These are phyloP conservation scores for Pristionchus pacificus DNA, from an alignment of 1,140 invertebrate species.

Conservation along the genomic window DNA sequence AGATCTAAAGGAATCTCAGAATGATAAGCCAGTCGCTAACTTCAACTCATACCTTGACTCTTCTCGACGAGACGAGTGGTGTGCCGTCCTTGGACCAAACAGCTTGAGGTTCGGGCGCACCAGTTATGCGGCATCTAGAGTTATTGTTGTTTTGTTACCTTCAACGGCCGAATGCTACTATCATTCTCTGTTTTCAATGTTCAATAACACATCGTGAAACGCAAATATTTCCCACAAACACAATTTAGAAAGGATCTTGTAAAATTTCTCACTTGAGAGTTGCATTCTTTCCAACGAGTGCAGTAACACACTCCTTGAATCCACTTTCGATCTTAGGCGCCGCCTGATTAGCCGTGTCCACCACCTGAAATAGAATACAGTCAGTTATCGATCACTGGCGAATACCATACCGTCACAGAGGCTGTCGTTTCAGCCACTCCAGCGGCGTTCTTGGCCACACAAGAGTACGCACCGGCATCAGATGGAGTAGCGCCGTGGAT, in stretches of 20 bases:
- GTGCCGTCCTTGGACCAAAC: slow-evolving; percentile 38
- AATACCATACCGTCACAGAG: slow-evolving; percentile 5
- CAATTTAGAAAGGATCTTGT: too few relatives aligned
- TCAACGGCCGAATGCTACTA: too few relatives aligned
- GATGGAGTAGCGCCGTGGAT: slow-evolving; percentile 10
- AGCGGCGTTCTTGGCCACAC: slow-evolving; percentile 24
- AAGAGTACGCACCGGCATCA: slow-evolving; percentile 23
- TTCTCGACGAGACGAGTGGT: slow-evolving; percentile 28
- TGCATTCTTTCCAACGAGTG: slow-evolving; percentile 9
- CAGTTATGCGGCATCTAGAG: slow-evolving; percentile 18
- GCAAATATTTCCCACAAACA: too few relatives aligned
- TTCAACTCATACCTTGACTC: slow-evolving; percentile 33
- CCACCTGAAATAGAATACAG: not conserved
- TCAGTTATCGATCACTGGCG: too few relatives aligned
- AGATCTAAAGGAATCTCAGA: too few relatives aligned
- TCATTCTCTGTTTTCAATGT: too few relatives aligned
- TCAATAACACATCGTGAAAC: too few relatives aligned
- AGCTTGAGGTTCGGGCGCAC: slow-evolving; percentile 19
- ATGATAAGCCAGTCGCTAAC: too few relatives aligned
- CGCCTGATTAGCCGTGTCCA: not conserved
- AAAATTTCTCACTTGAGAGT: too few relatives aligned
- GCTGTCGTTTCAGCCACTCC: slow-evolving; percentile 26
- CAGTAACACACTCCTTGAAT: slow-evolving; percentile 7
- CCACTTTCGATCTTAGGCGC: not conserved
- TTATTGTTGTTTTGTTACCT: not conserved